These are phyloP conservation scores for Epizoanthus illoricatus DNA, from an alignment of 92 coral and sea anemone species.

Conservation along the genomic window DNA sequence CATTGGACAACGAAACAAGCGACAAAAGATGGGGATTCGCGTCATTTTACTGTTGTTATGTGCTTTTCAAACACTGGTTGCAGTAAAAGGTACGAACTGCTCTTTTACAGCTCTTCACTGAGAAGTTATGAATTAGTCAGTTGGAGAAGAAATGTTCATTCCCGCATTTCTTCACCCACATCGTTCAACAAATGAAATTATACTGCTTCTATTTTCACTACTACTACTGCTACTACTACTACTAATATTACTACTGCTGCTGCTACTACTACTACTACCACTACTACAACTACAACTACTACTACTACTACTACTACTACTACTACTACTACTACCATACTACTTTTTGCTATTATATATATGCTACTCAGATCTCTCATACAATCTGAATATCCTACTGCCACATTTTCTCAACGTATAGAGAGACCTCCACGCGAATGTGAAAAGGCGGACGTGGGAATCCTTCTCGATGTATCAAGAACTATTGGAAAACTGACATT, in stretches of 20 bases:
- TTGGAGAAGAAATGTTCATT: too few species aligned
- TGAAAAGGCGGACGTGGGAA: constrained; percentile 25
- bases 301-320: too few species aligned
- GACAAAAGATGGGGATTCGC: not conserved
- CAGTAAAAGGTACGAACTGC: not conserved
- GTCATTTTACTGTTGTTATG: not conserved
- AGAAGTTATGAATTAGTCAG: not conserved
- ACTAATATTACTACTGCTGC: too few species aligned
- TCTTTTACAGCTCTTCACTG: not conserved
- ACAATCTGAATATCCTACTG: too few species aligned
- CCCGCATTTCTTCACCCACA: too few species aligned
- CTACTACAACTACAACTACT: too few species aligned
- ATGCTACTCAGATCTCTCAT: too few species aligned
- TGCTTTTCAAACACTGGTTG: not conserved
- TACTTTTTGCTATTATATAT: too few species aligned
- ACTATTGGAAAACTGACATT: not conserved
- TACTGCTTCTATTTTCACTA: not conserved
- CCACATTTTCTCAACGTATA: not conserved
- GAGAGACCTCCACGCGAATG: constrained; percentile 1
- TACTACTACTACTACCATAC: too few species aligned
- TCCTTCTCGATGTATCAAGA: constrained; percentile 24
- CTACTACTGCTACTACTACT: too few species aligned
- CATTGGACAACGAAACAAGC: not conserved
- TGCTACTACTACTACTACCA: too few species aligned
- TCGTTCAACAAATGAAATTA: not conserved